Conservation (phyloP, 2,888 invertebrate species). For the Zhengitettix transpicula region DNA sequence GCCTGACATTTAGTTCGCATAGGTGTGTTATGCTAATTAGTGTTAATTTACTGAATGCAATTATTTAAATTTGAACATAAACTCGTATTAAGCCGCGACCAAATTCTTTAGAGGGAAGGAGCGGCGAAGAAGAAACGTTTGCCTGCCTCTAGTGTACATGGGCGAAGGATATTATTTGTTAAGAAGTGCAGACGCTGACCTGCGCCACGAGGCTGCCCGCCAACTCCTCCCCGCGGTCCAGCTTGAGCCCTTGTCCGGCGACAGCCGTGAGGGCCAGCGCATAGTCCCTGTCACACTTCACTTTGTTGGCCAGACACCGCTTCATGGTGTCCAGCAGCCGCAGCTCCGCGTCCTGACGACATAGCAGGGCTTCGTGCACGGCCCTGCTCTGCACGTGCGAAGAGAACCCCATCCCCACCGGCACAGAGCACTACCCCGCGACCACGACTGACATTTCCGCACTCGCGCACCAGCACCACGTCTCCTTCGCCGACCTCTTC, state of each 20-base stretch:
- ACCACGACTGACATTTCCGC: not conserved
- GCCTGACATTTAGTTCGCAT: no score
- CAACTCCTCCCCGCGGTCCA: conserved; percentile 37
- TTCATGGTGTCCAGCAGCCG: conserved; percentile 84
- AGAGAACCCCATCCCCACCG: conserved; percentile 58
- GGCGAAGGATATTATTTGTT: no score
- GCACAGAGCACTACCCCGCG: not conserved
- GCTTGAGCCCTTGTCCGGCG: conserved; percentile 64
- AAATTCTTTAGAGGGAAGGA: no score
- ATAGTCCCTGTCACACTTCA: conserved; percentile 84
- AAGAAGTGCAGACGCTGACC: conserved; percentile 18
- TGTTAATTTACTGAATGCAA: no score
- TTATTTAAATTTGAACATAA: no score
- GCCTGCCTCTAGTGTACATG: no score
- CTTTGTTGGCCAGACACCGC: conserved; percentile 66
- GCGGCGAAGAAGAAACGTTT: no score
- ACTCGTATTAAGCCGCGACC: no score
- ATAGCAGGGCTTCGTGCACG: conserved; percentile 79
- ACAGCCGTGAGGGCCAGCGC: conserved; percentile 63
- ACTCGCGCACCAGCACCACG: not conserved
- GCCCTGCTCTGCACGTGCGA: conserved; percentile 60
- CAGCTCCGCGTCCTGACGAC: conserved; percentile 82
- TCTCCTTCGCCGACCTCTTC: not conserved
- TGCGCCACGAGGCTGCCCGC: conserved; percentile 35
- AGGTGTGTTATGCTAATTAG: no score